Evolutionary conservation across 2,888 invertebrate genomes (phyloP), one percentile per base, ranked within the genome.

Genomic region (Aleiodes alternator): DNA sequence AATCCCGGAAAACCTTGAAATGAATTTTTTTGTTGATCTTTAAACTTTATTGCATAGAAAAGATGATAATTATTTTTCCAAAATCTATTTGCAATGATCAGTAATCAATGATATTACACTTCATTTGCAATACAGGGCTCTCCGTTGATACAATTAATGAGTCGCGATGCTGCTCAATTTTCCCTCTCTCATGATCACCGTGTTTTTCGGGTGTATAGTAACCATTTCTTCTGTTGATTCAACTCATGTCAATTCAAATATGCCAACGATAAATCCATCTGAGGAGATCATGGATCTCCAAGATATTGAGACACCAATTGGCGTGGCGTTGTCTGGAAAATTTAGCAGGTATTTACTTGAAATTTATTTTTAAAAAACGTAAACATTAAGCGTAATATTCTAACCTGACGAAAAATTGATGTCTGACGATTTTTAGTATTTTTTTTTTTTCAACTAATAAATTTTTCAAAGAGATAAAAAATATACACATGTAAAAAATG

Each of bases 281-380:
- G 7, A 6, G 34, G 87, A 87, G 29, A 87, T 88, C 69, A 77
- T 73, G 6, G 80, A 80, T 69, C 79, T 89, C 31, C 81, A 82
- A 57, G 88, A 89, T 59, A 82, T 75, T 53, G 76, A 72, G 5
- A 82, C 89, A 73, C 88, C 88, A 0, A 71, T 84, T 23, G 86
- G 84, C 5, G 80, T 71, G 69, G 78, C 57, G 56, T 76, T 88
- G 2, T 81, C 84, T 34, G 89, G 88, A 31, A 82, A 84, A 72
- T 89, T 87, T 76, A 87, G 86, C 79, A 84, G 82, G 89, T 88
- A 78, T 79, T 4, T 69, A 50, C 43, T 69, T 9, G 9, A 9
- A 11, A 7, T 34, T 59, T n/a, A 53, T 43, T 68, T 23, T 38
- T 11, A 59, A 56, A 11, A 43, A 43, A 9, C 9, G 43, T 43